These are phyloP conservation scores for Sarcophaga variegata DNA, from an alignment of 2,888 invertebrate genomes.

Conservation along the genomic window DNA sequence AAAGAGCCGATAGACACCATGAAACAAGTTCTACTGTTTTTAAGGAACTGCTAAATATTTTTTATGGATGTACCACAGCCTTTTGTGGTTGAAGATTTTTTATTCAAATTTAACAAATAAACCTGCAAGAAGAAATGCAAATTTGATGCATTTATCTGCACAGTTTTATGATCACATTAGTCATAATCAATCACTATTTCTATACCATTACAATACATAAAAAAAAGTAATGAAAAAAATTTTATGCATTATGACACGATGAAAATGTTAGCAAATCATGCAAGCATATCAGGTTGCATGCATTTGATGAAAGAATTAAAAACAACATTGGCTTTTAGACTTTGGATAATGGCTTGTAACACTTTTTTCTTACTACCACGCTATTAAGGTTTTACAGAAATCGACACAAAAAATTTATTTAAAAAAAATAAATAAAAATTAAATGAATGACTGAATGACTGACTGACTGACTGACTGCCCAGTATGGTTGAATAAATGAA, in stretches of 20 bases:
- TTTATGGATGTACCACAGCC: no score
- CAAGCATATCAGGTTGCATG: conserved; percentile 47
- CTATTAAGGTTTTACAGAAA: conserved; percentile 26
- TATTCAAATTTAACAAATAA: no score
- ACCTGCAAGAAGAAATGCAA: no score
- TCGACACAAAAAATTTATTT: conserved; percentile 10
- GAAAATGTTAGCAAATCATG: conserved; percentile 51
- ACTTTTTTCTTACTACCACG: no score
- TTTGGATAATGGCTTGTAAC: not conserved
- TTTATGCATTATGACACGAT: conserved; percentile 46
- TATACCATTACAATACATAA: not conserved
- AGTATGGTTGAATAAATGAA: not conserved
- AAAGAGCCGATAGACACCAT: no score
- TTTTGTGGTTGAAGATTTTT: no score
- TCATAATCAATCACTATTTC: conserved; percentile 51
- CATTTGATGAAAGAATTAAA: not conserved
- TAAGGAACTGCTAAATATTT: no score
- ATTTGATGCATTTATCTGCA: no score
- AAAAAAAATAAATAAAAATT: no score
- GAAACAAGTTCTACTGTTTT: no score
- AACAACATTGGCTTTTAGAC: conserved; percentile 35
- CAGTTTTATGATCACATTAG: conserved; percentile 15
- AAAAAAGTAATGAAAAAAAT: not conserved
- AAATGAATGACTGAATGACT: no score
- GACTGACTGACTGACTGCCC: not conserved